Evolutionary conservation across 2,113 vertebrate genomes (phyloP).

Genomic region (Hiodon tergisus): DNA sequence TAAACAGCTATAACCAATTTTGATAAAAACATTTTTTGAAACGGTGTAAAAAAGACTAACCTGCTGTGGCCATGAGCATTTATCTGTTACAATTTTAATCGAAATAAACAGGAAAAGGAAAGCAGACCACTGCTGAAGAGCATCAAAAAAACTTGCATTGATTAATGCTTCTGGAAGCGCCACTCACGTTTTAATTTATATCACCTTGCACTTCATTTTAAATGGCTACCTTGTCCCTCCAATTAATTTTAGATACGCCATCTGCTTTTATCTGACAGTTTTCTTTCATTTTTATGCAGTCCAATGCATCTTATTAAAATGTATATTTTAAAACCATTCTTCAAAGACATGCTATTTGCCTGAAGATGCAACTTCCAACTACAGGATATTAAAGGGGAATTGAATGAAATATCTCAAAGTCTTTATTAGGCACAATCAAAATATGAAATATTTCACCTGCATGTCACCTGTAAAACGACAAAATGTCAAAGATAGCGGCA

Average conservation of each 20-base stretch:
- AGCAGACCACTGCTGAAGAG: not conserved
- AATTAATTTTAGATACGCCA: conserved; percentile 51
- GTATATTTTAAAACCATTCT: conserved; percentile 52
- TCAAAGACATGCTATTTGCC: conserved; percentile 48
- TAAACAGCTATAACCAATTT: no score
- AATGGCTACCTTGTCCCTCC: conserved; percentile 4
- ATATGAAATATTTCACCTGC: conserved; percentile 20
- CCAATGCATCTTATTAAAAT: conserved; percentile 56
- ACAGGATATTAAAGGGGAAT: conserved; percentile 54
- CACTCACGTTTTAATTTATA: not conserved
- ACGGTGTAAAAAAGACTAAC: no score
- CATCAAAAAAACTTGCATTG: conserved; percentile 39
- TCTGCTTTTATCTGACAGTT: conserved; percentile 45
- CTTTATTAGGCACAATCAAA: conserved; percentile 25
- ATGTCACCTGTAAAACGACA: conserved; percentile 22
- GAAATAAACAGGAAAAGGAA: not conserved
- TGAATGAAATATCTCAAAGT: conserved; percentile 33
- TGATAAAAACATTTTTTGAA: no score
- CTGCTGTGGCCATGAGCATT: not conserved
- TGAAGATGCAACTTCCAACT: conserved; percentile 31
- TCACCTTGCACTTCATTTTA: conserved; percentile 29
- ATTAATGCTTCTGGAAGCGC: conserved; percentile 44
- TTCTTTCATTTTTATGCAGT: conserved; percentile 38
- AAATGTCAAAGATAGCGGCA: conserved; percentile 9
- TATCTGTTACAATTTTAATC: not conserved